These are phyloP conservation scores for Puffinus mauretanicus DNA, from an alignment of 2,113 vertebrate genomes.

Conservation along the genomic window DNA sequence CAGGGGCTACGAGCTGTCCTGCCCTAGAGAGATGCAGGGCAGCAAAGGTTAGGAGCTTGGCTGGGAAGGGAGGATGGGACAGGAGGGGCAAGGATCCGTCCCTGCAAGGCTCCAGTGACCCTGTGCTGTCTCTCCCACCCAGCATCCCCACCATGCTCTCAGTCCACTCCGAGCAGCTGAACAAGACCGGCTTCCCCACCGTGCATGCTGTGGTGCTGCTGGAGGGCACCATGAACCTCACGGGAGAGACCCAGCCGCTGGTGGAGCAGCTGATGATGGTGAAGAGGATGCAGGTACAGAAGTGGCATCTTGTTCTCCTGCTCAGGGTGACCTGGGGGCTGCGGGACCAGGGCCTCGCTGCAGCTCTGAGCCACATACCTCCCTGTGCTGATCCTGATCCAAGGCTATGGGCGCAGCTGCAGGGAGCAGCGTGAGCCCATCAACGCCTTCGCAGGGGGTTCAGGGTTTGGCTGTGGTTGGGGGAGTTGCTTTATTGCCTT, in stretches of 20 bases:
- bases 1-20: background rate
- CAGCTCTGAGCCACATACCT: background rate
- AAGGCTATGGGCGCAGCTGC: background rate
- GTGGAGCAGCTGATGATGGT: slow-evolving; percentile 99
- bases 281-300: slow-evolving; percentile 94
- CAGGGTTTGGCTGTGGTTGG: background rate
- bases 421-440: background rate
- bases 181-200: slow-evolving; percentile 88
- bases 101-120: background rate
- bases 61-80: background rate
- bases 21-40: rapidly evolving
- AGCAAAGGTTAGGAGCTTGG: background rate
- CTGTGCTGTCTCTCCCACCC: background rate
- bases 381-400: background rate
- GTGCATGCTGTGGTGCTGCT: slow-evolving; percentile 93
- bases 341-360: background rate
- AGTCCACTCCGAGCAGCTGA: slow-evolving; percentile 77
- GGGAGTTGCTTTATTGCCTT: background rate
- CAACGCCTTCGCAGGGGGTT: background rate
- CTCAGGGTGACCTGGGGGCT: background rate
- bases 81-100: background rate
- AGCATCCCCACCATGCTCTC: slow-evolving; percentile 92
- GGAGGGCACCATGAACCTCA: slow-evolving; percentile 98
- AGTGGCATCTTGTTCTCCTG: background rate
- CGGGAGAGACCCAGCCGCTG: slow-evolving; percentile 89